A percentile compares a stretch with the other conserved stretches of the same genome.
These are phyloP conservation scores for Gasterosteus aculeatus DNA, from an alignment of 2,113 vertebrate genomes.

Conservation along the genomic window DNA sequence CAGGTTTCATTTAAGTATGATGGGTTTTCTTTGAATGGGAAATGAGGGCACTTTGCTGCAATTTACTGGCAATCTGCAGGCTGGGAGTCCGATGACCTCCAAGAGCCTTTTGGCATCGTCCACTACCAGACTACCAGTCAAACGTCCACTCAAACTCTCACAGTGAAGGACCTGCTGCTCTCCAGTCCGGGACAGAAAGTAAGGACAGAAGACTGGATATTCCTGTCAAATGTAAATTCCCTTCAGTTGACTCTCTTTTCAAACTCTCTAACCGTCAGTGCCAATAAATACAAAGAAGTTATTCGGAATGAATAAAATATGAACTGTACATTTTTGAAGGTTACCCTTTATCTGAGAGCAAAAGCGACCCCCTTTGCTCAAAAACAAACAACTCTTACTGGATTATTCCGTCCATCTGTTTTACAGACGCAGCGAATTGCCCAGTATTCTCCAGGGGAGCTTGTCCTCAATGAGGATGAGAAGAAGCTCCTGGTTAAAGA, in stretches of 20 bases:
- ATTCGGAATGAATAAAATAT: background rate
- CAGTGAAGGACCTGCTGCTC: conserved; percentile 91
- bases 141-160: conserved; percentile 74
- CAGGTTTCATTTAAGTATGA: background rate
- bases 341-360: background rate
- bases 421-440: conserved; percentile 64
- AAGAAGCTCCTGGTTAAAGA: conserved; percentile 94
- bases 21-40: conserved; percentile 3
- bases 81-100: conserved; percentile 77
- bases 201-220: conserved; percentile 63
- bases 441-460: conserved; percentile 82
- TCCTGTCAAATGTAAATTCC: background rate
- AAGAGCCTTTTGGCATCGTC: conserved; percentile 66
- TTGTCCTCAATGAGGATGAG: conserved; percentile 92
- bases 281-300: background rate
- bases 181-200: conserved; percentile 83
- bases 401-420: conserved; percentile 46
- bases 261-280: background rate
- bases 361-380: background rate
- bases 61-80: conserved; percentile 53
- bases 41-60: conserved; percentile 6
- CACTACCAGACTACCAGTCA: conserved; percentile 25
- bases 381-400: conserved; percentile 2
- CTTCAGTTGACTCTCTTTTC: background rate
- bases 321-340: conserved; percentile 6